Evolutionary conservation across 1,140 invertebrate species (phyloP), one percentile per base, ranked within the genome.

Genomic region (Drosophila azteca): DNA sequence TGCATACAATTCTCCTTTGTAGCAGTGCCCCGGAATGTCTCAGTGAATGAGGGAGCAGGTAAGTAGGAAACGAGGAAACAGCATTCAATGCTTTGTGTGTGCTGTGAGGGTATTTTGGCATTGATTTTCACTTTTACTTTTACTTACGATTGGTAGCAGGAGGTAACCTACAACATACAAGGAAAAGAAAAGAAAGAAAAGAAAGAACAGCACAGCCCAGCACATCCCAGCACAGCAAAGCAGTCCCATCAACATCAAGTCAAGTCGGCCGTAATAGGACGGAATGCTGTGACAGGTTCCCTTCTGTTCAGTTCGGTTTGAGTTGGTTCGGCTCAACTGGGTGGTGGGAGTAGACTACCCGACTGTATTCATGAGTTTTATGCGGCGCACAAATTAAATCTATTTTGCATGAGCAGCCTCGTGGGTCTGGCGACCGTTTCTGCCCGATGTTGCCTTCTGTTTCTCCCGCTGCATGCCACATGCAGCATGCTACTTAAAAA

Each of bases 361-460:
- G 46, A 79, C 79, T 82, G 79, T 72, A 82, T 82, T 82, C 79
- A 82, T 82, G 74, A 78, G 70, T 83, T 78, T 68, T 81, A 78
- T 60, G 75, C 61, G 54, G 65, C 66, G 52, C 69, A 70, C 80
- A 78, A 82, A 82, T 75, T 61, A 82, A 82, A 82, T 82, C 75
- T 82, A 82, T 82, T 78, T 78, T 75, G 70, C 74, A 82, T 83
- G 79, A 82, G 79, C 46, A n/a, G 64, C 26, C 35, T 29, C 50
- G 43, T 15, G 69, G 69, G 24, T 24, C 41, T 20, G 41, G 39
- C 69, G 79, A 82, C 79, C 79, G 82, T 74, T 74, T 74, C 26
- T 52, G 51, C 51, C 53, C 53, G 54, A 62, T 58, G 17, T 22
- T 45, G 29, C 58, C 31, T 41, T 44, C 29, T 31, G 45, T 26